Percentiles rank a stretch among this genome's conserved stretches.
These are phyloP conservation scores for Australoheros scitulus DNA, from an alignment of 2,113 vertebrate genomes.

Conservation along the genomic window DNA sequence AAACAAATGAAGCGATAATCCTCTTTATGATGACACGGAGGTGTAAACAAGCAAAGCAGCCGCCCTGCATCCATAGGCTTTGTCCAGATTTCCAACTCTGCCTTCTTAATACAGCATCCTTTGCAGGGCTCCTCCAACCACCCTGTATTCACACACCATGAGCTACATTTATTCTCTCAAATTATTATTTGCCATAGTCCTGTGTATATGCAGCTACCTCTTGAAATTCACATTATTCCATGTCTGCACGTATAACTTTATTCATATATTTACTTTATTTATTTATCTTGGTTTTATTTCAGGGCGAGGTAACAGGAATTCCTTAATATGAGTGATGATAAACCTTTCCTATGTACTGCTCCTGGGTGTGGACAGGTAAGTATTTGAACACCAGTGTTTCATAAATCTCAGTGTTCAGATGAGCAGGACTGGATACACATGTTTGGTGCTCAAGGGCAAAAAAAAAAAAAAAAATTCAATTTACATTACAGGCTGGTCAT, in stretches of 20 bases:
- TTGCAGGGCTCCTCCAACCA: neutral
- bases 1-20: neutral
- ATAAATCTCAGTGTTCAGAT: neutral
- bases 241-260: neutral
- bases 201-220: neutral
- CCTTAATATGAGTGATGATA: conserved; percentile 99
- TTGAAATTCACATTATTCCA: neutral
- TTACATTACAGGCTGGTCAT: neutral
- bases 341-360: conserved; percentile 98
- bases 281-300: conserved; percentile 41
- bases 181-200: neutral
- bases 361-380: conserved; percentile 98
- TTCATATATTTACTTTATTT: neutral
- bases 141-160: neutral
- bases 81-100: conserved; percentile 36
- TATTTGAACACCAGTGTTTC: neutral
- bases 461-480: neutral
- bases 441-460: neutral
- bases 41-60: conserved; percentile 69
- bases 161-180: neutral
- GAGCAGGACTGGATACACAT: neutral
- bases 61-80: conserved; percentile 65
- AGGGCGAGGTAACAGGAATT: conserved; percentile 89
- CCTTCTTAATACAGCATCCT: neutral
- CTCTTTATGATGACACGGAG: conserved; percentile 13